Evolutionary conservation across 2,797 vertebrate species (phyloP).

Genomic region (Lithobates sylvaticus): DNA sequence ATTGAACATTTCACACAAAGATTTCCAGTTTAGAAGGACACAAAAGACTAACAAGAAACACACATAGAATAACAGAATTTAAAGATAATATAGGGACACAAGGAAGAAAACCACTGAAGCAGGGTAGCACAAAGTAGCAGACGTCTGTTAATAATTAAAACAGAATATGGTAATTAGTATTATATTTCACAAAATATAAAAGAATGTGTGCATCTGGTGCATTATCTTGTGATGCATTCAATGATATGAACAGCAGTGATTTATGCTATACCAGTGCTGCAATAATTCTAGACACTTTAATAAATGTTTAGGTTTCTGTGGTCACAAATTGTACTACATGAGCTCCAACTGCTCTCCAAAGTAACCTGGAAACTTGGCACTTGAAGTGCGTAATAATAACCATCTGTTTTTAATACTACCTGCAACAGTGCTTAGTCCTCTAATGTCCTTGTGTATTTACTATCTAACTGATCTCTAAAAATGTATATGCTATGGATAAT

Average conservation of each 20-base stretch:
- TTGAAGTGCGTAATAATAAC: neutral
- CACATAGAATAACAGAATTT: neutral
- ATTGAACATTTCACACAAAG: no score
- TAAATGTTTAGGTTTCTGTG: neutral
- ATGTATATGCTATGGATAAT: neutral
- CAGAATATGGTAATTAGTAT: neutral
- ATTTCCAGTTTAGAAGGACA: neutral
- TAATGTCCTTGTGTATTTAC: no score
- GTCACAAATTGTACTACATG: neutral
- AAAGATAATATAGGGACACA: neutral
- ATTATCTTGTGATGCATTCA: neutral
- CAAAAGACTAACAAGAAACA: neutral
- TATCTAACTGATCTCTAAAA: neutral
- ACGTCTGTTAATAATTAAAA: neutral
- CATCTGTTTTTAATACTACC: neutral
- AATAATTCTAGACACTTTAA: neutral
- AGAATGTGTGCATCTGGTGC: neutral
- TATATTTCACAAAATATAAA: neutral
- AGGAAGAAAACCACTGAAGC: neutral
- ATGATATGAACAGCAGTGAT: neutral
- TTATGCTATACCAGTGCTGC: neutral
- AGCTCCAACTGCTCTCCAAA: neutral
- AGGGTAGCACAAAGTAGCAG: neutral
- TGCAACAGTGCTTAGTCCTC: neutral
- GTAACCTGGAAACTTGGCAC: neutral